phyloP scores from a whole-genome alignment of 2,797 vertebrate genomes.

The Sparidentex hasta region DNA sequence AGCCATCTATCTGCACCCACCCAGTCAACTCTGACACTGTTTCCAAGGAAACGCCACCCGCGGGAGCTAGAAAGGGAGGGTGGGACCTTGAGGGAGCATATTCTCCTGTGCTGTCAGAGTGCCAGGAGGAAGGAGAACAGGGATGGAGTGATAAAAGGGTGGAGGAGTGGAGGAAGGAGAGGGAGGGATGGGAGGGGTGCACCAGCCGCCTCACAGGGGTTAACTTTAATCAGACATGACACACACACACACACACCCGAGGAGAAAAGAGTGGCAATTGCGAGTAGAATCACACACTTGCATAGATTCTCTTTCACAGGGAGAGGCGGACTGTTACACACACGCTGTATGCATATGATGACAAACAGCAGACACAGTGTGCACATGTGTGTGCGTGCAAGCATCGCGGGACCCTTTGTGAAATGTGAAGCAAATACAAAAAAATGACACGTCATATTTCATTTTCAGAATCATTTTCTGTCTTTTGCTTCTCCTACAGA shows the following conservation, averaged over 20 bases:
- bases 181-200: constrained; percentile 63
- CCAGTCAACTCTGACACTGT: constrained; percentile 90
- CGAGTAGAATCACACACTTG: constrained; percentile 65
- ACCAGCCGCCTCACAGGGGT: constrained; percentile 80
- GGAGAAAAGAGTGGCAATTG: constrained; percentile 77
- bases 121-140: constrained; percentile 78
- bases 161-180: constrained; percentile 47
- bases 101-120: constrained; percentile 83
- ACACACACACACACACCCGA: constrained; percentile 69
- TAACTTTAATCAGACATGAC: constrained; percentile 87
- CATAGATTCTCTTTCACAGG: constrained; percentile 55
- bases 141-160: constrained; percentile 76
- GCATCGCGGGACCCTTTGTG: constrained; percentile 36
- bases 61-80: constrained; percentile 78
- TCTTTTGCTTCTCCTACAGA: constrained; percentile 45
- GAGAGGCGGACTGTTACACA: constrained; percentile 57
- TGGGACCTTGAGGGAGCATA: constrained; percentile 85
- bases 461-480: constrained; percentile 57
- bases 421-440: constrained; percentile 67
- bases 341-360: constrained; percentile 7
- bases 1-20: constrained; percentile 87
- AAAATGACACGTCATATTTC: constrained; percentile 60
- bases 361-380: constrained; percentile 41
- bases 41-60: constrained; percentile 88
- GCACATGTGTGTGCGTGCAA: constrained; percentile 11